Base-by-base conservation (phyloP, 2,888 invertebrate species). In the Parthenolecanium corni region DNA sequence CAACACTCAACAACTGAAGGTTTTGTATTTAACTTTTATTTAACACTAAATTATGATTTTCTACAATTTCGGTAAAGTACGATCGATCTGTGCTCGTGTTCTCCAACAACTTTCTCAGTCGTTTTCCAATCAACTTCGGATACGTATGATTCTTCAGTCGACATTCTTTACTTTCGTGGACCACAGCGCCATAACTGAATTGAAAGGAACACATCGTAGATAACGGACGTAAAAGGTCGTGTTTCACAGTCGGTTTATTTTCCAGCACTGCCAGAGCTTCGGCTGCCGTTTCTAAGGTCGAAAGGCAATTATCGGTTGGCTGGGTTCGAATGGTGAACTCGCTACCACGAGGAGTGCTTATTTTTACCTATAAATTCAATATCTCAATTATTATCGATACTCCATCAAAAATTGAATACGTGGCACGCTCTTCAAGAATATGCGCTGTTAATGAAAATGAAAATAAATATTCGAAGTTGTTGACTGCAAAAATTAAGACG, bases 301-400 rank as follows among this genome's bases (percentile, higher is more conserved):
- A 94, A 16, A 95, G 77, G 70, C 92, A 91, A 24, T 86, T 86
- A 73, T 92, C 90, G 3, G 89, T 88, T 2, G 94, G 94, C 72
- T 95, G 94, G 3, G 93, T 94, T 67, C 94, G 80, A 69, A 95
- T 93, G 62, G 91, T 87, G 73, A 94, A 95, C 72, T 86, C 84
- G 73, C 94, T 94, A 44, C 79, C 80, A 65, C 79, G 80, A 57
- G 79, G 80, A 12, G 82, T 80, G 47, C 86, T 76, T 54, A 94
- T 77, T 75, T 91, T 90, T 0, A 92, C 88, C 78, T 79, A 66
- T 3, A 67, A 65, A 64, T 53, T 62, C 24, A 51, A 64, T n/a
- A n/a, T n/a, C n/a, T n/a, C n/a, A n/a, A n/a, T 3, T 36, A 46
- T n/a, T n/a, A n/a, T n/a, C n/a, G n/a, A n/a, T n/a, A n/a, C n/a